A percentile compares a stretch with the other conserved stretches of the same genome.
Conservation (phyloP, 2,113 vertebrate species). For the Nestor notabilis region DNA sequence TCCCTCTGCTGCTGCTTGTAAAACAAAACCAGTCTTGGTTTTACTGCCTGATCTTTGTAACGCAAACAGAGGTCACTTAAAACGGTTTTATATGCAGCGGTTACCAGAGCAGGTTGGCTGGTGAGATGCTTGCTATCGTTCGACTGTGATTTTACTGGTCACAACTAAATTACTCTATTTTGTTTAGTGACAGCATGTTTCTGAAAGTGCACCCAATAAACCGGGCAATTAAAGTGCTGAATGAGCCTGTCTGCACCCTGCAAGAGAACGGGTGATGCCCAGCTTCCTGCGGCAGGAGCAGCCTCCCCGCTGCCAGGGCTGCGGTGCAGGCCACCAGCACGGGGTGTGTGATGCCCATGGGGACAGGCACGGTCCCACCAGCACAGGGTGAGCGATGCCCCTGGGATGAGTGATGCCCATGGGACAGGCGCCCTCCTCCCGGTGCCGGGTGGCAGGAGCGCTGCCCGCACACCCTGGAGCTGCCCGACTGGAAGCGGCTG, state of each 20-base stretch:
- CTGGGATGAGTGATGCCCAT: background rate
- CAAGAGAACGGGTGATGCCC: accelerated
- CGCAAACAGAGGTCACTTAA: conserved; percentile 32
- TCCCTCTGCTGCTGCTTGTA: background rate
- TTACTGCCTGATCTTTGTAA: conserved; percentile 65
- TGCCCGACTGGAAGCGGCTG: background rate
- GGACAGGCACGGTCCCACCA: no score
- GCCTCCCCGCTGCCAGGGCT: accelerated
- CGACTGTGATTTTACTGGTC: background rate
- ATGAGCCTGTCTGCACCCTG: background rate
- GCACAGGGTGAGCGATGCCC: background rate
- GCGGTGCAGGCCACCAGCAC: accelerated
- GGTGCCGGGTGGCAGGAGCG: background rate
- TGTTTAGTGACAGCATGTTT: background rate
- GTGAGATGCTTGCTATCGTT: background rate
- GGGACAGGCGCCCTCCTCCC: background rate
- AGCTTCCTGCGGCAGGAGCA: background rate
- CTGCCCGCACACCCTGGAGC: background rate
- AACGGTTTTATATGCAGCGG: background rate
- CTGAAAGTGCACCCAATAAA: background rate
- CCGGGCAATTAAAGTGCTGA: accelerated
- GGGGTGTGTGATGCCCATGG: no score
- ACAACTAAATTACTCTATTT: background rate
- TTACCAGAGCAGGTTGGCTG: background rate
- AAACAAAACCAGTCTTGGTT: conserved; percentile 30